Conservation (phyloP, 2,113 vertebrate species). For the Accipiter virgatus region DNA sequence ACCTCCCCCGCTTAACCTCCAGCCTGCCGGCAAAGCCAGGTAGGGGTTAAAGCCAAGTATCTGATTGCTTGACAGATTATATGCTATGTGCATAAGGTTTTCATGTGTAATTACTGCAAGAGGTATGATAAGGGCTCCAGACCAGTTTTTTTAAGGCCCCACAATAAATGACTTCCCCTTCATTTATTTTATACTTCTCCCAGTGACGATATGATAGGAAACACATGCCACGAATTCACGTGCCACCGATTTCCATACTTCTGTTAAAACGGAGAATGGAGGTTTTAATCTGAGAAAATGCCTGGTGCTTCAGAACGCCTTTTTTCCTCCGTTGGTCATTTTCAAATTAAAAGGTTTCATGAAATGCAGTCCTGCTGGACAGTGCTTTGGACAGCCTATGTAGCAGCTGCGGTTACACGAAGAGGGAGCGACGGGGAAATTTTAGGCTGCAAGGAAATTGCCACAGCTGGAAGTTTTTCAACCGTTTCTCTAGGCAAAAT, state of each 20-base stretch:
- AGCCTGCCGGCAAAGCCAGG: not conserved
- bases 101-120: not conserved
- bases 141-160: not conserved
- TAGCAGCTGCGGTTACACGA: not conserved
- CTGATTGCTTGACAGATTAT: not conserved
- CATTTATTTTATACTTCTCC: not conserved
- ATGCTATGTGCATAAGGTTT: not conserved
- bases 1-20: not conserved
- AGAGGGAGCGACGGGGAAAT: not conserved
- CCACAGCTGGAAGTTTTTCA: not conserved
- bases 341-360: not conserved
- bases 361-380: not conserved
- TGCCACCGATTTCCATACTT: not conserved
- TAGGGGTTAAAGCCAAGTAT: not conserved
- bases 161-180: not conserved
- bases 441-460: not conserved
- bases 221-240: not conserved
- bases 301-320: not conserved
- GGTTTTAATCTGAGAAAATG: not conserved
- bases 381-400: not conserved
- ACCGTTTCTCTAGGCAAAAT: not conserved
- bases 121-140: not conserved
- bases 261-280: not conserved
- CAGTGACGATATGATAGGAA: not conserved
- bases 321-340: not conserved